Evolutionary conservation across 2,113 vertebrate species (phyloP), one percentile per base, ranked within the genome.

Genomic region (Neotoma lepida): DNA sequence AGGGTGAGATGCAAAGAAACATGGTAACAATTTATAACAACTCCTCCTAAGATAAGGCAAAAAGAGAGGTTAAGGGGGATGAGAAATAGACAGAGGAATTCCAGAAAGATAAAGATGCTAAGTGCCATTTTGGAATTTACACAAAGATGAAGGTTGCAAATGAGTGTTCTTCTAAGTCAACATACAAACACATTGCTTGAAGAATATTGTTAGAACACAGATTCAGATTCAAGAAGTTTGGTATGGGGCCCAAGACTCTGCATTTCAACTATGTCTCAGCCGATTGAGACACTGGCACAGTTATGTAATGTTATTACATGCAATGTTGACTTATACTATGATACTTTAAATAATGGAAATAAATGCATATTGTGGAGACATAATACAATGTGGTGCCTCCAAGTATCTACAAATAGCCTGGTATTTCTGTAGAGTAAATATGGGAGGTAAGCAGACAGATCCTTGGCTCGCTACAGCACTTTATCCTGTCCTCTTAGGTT

Each of bases 321-420:
- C 15, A 84, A 22, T 41, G 4, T 44, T 80, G 74, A 51, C 10
- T 18, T 46, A 44, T 85, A 44, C 0, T 93, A 39, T 74, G 18
- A 89, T 39, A 20, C 26, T 95, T 95, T 85, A 85, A 95, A 92
- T 78, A 64, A 95, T 39, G 18, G 26, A 88, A 94, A 68, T 12
- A 84, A 92, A 68, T 5, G 66, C 4, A 26, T 70, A 64, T 71
- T 76, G 73, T 28, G 26, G 30, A 93, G 51, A 76, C 66, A 71
- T 46, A 81, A 66, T 85, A 58, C 17, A 87, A 1, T 54, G 39
- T 68, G 41, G 30, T 71, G 20, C 44, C 33, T 86, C 81, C 66
- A 90, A 24, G 33, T 58, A 73, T 66, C 51, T 61, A 78, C 64
- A 93, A 7, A 87, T 24, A 80, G 61, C 9, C 35, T 84, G 9